Conservation (phyloP, 2,888 invertebrate genomes). For the Epiblema foenella region DNA sequence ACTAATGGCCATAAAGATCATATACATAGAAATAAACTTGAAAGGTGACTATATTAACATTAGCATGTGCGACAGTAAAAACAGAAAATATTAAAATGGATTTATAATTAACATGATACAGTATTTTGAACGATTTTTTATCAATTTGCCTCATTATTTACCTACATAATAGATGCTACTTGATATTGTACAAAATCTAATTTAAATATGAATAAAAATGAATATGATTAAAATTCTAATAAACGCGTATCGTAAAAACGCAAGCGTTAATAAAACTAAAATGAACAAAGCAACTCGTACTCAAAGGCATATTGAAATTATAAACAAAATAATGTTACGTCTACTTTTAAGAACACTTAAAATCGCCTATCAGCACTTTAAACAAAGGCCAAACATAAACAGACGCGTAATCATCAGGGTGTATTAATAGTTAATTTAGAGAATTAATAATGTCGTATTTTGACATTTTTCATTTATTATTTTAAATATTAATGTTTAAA, state of each 20-base stretch:
- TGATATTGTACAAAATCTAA: no score
- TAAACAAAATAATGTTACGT: constrained; percentile 30
- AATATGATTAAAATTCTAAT: no score
- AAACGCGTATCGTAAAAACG: background rate
- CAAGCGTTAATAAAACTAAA: no score
- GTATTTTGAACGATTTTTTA: no score
- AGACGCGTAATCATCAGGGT: background rate
- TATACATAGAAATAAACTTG: background rate
- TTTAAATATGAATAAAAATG: background rate
- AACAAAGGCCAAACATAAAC: constrained; percentile 14
- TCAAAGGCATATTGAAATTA: background rate
- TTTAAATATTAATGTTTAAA: background rate
- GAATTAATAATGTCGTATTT: background rate
- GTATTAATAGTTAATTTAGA: no score
- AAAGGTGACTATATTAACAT: background rate
- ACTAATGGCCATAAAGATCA: background rate
- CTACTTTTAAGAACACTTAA: constrained; percentile 36
- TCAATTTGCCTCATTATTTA: no score
- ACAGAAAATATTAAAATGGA: background rate
- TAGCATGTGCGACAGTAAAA: background rate
- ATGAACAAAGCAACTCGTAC: background rate
- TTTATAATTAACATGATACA: background rate
- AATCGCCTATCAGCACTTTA: constrained; percentile 8
- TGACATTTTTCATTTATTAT: background rate
- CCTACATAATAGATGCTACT: no score